Evolutionary conservation across 1,140 invertebrate genomes (phyloP).

Genomic region (Papilio machaon): DNA sequence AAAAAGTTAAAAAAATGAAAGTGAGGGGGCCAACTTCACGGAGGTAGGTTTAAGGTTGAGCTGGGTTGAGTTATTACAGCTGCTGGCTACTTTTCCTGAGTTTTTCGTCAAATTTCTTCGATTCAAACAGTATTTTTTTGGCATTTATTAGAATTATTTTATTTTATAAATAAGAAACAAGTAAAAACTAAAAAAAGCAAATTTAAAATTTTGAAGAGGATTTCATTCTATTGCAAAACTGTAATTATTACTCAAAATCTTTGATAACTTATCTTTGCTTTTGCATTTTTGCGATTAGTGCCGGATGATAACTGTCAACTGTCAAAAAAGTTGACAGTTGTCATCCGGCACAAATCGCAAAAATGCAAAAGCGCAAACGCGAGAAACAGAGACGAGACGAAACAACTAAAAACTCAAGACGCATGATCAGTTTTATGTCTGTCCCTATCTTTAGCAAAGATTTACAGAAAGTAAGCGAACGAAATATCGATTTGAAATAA

Average conservation of each 20-base stretch:
- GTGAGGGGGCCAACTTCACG: too few relatives aligned
- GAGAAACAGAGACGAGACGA: conserved; percentile 47
- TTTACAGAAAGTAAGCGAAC: conserved; percentile 61
- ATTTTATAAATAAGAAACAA: too few relatives aligned
- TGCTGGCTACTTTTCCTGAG: too few relatives aligned
- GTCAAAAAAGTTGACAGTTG: conserved; percentile 32
- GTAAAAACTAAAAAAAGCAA: too few relatives aligned
- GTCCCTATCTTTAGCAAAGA: conserved; percentile 62
- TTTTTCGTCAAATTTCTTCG: too few relatives aligned
- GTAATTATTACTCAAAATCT: too few relatives aligned
- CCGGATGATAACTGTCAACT: conserved; percentile 39
- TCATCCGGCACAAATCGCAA: conserved; percentile 42
- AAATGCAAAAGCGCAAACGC: conserved; percentile 36
- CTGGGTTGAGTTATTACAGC: too few relatives aligned
- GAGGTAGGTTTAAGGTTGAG: too few relatives aligned
- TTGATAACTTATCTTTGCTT: not conserved
- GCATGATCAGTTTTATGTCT: conserved; percentile 75
- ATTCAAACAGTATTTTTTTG: too few relatives aligned
- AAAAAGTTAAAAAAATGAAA: too few relatives aligned
- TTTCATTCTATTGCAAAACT: not conserved
- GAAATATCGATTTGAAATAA: conserved; percentile 77
- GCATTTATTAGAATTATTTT: too few relatives aligned
- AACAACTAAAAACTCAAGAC: conserved; percentile 58
- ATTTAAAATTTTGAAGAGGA: too few relatives aligned
- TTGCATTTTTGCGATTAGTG: conserved; percentile 28